Base-by-base conservation (phyloP, 1,140 invertebrate species). In the Lucilia sericata region DNA sequence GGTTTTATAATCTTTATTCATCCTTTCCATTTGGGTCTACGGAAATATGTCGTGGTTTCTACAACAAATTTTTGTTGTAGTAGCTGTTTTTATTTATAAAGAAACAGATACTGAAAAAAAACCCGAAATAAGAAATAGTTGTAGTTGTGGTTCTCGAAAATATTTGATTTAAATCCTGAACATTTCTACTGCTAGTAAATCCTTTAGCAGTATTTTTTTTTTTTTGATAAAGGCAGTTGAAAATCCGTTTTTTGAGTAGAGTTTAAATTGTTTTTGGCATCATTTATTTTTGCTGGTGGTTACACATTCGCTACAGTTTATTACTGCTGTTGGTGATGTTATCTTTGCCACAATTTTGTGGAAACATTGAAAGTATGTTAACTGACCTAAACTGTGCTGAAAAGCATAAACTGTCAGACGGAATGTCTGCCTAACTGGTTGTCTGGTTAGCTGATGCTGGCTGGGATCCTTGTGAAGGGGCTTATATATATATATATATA, bases 241-340 rank as follows among this genome's bases (percentile, higher is more conserved):
- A 13, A 55, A 55, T 10, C 51, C 51, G 51, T 55, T 55, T 55
- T 55, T 55, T 55, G 12, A 55, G 51, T 17, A 55, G 51, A 55
- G 51, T 55, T 55, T 55, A 55, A 55, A 55, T 55, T 55, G 51
- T 55, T 55, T 55, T 55, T 55, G 13, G 51, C 51, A 55, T 55
- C 51, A 55, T 55, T 55, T 55, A 55, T 55, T 55, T 55, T 55
- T 55, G 51, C 17, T 55, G 51, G 51, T 55, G 12, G 12, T 55
- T 17, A 55, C 51, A 42, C 5, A 42, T 42, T 42, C 42, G 42
- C 42, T 42, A 42, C 42, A 42, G 42, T 42, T 42, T 42, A 42
- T 42, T 42, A 42, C 12, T 55, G 7, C 12, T 55, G 12, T 17
- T n/a, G 51, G 51, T 55, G 51, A 55, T 55, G 51, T 55, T 55